These are phyloP conservation scores for Pelmatolapia mariae DNA, from an alignment of 2,113 vertebrate genomes.

Conservation along the genomic window DNA sequence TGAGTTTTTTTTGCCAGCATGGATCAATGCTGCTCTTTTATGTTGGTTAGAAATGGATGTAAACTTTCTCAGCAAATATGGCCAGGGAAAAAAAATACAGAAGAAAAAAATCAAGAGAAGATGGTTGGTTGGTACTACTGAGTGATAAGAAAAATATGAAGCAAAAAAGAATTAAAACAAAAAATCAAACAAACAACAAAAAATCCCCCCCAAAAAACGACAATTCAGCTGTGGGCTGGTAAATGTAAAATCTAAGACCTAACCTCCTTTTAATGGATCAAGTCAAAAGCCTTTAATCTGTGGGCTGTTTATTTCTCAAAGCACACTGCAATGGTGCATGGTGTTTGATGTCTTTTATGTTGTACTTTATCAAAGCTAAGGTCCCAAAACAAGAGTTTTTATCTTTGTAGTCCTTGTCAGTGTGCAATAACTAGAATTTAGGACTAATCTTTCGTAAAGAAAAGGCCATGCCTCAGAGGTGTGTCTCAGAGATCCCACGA, in stretches of 20 bases:
- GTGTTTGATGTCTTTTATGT: constrained; percentile 30
- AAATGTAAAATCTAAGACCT: not conserved
- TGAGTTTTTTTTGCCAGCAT: not conserved
- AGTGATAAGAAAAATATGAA: not conserved
- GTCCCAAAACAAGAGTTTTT: not conserved
- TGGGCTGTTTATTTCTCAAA: constrained; percentile 15
- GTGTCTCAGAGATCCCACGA: not conserved
- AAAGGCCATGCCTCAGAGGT: not conserved
- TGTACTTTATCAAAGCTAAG: constrained; percentile 4
- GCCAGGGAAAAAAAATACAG: not conserved
- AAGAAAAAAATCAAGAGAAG: not conserved
- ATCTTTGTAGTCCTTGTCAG: not conserved
- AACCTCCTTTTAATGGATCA: not conserved
- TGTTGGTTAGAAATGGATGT: not conserved
- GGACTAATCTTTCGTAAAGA: not conserved
- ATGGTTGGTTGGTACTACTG: not conserved
- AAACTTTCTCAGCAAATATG: not conserved
- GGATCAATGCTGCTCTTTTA: not conserved
- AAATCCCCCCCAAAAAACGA: fast-evolving
- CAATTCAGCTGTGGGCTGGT: not conserved
- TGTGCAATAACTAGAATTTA: not conserved
- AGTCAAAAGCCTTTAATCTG: constrained; percentile 12
- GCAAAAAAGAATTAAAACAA: not conserved
- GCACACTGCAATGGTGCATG: not conserved
- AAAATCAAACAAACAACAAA: not conserved